These are phyloP conservation scores for Drosophila arawakana DNA, from an alignment of 1,140 invertebrate genomes.

Conservation along the genomic window DNA sequence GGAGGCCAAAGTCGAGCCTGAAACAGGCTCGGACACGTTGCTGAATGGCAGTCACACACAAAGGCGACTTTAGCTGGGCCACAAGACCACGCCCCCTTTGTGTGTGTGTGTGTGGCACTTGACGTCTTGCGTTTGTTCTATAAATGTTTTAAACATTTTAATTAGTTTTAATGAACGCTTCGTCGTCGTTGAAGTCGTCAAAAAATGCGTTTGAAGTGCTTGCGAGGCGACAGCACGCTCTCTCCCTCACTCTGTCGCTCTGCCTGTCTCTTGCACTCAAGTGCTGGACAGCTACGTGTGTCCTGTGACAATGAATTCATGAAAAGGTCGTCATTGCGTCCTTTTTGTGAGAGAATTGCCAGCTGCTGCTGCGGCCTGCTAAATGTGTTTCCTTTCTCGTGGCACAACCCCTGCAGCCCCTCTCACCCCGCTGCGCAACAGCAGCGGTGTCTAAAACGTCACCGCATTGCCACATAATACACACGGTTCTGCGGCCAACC, in stretches of 20 bases:
- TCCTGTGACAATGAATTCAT: slow-evolving; percentile 47
- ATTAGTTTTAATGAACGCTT: slow-evolving; percentile 64
- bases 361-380: slow-evolving; percentile 37
- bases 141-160: slow-evolving; percentile 63
- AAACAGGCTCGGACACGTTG: background rate
- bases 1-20: background rate
- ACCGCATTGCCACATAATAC: slow-evolving; percentile 46
- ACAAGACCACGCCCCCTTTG: slow-evolving; percentile 12
- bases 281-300: slow-evolving; percentile 14
- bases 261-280: background rate
- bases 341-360: slow-evolving; percentile 43
- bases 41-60: background rate
- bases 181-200: slow-evolving; percentile 6
- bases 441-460: slow-evolving; percentile 6
- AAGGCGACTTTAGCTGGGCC: background rate
- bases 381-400: slow-evolving; percentile 24
- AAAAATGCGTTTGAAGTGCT: slow-evolving; percentile 34
- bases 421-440: background rate
- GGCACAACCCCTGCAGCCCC: background rate
- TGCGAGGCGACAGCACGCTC: slow-evolving; percentile 22
- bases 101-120: slow-evolving; percentile 32
- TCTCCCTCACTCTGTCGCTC: background rate
- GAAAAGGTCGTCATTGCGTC: slow-evolving; percentile 34
- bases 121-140: slow-evolving; percentile 54
- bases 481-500: slow-evolving; percentile 47